Conservation (phyloP, 2,797 vertebrate genomes). For the Gambelia wislizenii region DNA sequence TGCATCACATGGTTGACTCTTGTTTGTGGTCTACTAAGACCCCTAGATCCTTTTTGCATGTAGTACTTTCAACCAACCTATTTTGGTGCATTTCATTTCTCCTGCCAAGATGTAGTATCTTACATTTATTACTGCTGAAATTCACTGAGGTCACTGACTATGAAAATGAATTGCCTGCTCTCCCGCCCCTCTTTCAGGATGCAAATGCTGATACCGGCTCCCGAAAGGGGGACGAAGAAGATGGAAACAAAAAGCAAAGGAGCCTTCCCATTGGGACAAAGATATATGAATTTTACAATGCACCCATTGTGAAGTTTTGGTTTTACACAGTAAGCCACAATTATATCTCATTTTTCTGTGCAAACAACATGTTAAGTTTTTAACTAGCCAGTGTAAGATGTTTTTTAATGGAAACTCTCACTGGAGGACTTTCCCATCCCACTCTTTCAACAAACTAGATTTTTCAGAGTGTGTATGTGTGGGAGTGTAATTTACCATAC, state of each 20-base stretch:
- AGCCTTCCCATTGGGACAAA: slow-evolving; percentile 92
- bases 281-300: slow-evolving; percentile 97
- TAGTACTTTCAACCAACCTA: too few species aligned
- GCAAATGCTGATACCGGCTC: slow-evolving; percentile 86
- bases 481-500: too few species aligned
- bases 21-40: too few species aligned
- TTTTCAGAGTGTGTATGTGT: too few species aligned
- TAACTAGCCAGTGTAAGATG: not conserved
- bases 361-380: not conserved
- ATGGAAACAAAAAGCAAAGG: slow-evolving; percentile 85
- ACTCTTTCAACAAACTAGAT: not conserved
- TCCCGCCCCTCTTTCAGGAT: slow-evolving; percentile 82
- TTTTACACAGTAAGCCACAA: slow-evolving; percentile 92
- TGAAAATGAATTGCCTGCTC: not conserved
- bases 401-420: not conserved
- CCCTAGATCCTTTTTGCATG: too few species aligned
- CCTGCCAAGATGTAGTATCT: too few species aligned
- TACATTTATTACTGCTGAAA: too few species aligned
- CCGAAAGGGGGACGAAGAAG: slow-evolving; percentile 94
- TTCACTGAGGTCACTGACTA: too few species aligned
- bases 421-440: not conserved
- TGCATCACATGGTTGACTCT: too few species aligned
- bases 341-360: not conserved
- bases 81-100: too few species aligned
- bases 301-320: slow-evolving; percentile 99